Evolutionary conservation across 2,888 invertebrate genomes (phyloP).

Genomic region (Hyles lineata): DNA sequence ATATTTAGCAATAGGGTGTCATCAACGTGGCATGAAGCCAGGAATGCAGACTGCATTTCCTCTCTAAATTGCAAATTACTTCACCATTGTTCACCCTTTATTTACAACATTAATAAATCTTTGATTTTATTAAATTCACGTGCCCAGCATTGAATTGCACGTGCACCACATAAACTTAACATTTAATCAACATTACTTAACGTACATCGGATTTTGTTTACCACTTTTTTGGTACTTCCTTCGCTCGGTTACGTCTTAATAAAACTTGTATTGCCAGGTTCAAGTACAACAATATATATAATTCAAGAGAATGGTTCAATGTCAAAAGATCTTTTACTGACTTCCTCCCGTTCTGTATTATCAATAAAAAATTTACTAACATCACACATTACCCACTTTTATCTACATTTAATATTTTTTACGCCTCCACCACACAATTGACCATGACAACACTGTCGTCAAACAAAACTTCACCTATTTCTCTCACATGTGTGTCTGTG

Average conservation of each 20-base stretch:
- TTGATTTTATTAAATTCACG: slow-evolving; percentile 27
- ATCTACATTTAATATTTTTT: slow-evolving; percentile 16
- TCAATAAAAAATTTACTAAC: not conserved
- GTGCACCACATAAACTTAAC: slow-evolving; percentile 13
- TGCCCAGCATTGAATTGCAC: slow-evolving; percentile 24
- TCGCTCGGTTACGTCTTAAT: too few relatives aligned
- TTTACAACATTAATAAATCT: slow-evolving; percentile 29
- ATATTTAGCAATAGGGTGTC: slow-evolving; percentile 11
- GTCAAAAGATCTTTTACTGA: not conserved
- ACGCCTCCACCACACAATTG: slow-evolving; percentile 38
- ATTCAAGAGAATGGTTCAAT: not conserved
- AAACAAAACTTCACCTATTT: slow-evolving; percentile 51
- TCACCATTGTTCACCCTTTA: slow-evolving; percentile 30
- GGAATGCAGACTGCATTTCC: slow-evolving; percentile 28
- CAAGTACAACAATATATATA: not conserved
- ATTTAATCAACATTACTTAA: slow-evolving; percentile 22
- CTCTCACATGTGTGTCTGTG: slow-evolving; percentile 49
- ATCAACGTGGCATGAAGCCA: slow-evolving; percentile 29
- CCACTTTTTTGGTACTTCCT: not conserved
- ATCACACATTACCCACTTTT: not conserved
- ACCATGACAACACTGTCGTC: slow-evolving; percentile 50
- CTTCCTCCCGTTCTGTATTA: not conserved
- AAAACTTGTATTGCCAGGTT: not conserved
- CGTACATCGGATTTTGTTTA: not conserved
- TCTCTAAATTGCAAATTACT: slow-evolving; percentile 33